Base-by-base conservation (phyloP, 2,113 vertebrate species). In the Artemisiospiza belli region DNA sequence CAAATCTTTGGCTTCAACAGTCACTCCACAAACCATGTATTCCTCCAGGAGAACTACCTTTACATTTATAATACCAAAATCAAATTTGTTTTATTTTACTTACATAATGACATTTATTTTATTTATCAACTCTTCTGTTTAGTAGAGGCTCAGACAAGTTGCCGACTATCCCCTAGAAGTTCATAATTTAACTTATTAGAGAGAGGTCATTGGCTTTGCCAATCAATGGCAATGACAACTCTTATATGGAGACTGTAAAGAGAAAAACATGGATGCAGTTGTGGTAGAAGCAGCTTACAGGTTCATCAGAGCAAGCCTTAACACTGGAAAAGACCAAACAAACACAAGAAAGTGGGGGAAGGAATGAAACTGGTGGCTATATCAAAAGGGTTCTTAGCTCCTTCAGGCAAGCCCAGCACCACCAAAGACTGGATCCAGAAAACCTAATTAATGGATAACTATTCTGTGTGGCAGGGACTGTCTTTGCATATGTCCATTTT, bases 191-290 rank as follows among this genome's bases (percentile, higher is more conserved):
- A 66, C 23, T 69, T 30, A 30, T 5, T 23, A 35, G 47, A 54
- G 49, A 73, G 58, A 37, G 7, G 21, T 44, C 31, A 62, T 27
- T 58, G 51, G 23, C 43, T 83, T 83, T 83, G 70, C 16, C 80
- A 33, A 69, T 7, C 31, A 76, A 43, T 43, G 41, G 22, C 51
- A 67, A 27, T 25, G 28, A 49, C 4, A 76, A 6, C 5, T 27
- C 12, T 6, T 43, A 9, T 3, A 1, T 2, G 37, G 16, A 17
- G 10, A 55, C 8, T 2, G 1, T 49, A 54, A 4, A 74, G 31
- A 44, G 18, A 6, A 70, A 90, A 90, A 24, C 7, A 44, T 19
- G 25, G 37, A 28, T 55, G 39, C 6, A 33, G 8, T 30, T 52
- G 18, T 11, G 18, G 31, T 5, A 57, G 77, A 89, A 82, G 28